Conservation (phyloP, 2,888 invertebrate species). For the Macrophya annulata region DNA sequence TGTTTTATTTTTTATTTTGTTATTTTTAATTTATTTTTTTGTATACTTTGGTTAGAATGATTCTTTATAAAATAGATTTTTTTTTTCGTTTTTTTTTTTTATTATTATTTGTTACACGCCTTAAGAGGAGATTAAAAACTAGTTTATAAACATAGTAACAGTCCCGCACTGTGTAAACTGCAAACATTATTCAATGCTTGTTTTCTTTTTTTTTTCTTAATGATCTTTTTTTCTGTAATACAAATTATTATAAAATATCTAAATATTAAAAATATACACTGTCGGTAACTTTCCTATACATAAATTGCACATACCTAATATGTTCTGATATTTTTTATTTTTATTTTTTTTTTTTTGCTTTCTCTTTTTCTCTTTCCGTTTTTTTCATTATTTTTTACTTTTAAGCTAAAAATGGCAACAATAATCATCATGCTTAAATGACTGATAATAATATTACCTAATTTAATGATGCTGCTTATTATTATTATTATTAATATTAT, state of each 20-base stretch:
- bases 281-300: constrained; percentile 78
- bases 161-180: constrained; percentile 58
- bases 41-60: constrained; percentile 73
- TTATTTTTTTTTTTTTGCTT: not conserved
- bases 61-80: constrained; percentile 58
- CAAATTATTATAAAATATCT: constrained; percentile 55
- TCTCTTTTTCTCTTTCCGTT: not conserved
- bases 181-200: constrained; percentile 20
- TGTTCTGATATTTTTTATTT: constrained; percentile 49
- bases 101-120: constrained; percentile 23
- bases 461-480: constrained; percentile 13
- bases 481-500: not conserved
- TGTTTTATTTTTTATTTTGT: constrained; percentile 69
- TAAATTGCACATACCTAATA: constrained; percentile 74
- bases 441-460: constrained; percentile 17
- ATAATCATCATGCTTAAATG: constrained; percentile 32
- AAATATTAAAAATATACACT: constrained; percentile 76
- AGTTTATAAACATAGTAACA: constrained; percentile 60
- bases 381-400: not conserved
- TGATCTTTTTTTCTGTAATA: constrained; percentile 57
- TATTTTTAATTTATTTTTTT: constrained; percentile 62
- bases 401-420: not conserved
- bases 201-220: constrained; percentile 55
- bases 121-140: constrained; percentile 45
- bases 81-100: constrained; percentile 39